Evolutionary conservation across 2,888 invertebrate species (phyloP).

Genomic region (Drosophila falleni): DNA sequence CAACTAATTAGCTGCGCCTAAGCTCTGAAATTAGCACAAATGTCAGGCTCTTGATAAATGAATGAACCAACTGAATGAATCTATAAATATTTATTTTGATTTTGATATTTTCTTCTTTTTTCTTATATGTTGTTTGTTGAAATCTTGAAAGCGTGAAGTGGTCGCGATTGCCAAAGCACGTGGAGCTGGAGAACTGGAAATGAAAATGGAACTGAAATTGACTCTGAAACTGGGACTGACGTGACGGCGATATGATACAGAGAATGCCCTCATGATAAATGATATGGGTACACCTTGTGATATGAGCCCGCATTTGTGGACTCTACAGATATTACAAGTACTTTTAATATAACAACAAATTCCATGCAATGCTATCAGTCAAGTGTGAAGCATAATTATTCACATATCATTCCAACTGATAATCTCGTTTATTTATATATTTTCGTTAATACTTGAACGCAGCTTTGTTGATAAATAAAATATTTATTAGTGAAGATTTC

Average conservation of each 20-base stretch:
- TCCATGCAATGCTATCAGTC: slow-evolving; percentile 5
- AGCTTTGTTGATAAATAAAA: slow-evolving; percentile 1
- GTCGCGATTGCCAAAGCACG: slow-evolving; percentile 44
- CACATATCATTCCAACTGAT: slow-evolving; percentile 9
- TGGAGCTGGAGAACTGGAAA: slow-evolving; percentile 24
- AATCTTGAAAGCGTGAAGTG: slow-evolving; percentile 57
- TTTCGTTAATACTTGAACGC: neutral
- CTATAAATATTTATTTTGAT: slow-evolving; percentile 58
- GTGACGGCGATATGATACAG: slow-evolving; percentile 35
- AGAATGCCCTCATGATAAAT: slow-evolving; percentile 37
- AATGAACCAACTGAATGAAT: slow-evolving; percentile 47
- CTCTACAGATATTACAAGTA: slow-evolving; percentile 14
- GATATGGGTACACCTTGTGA: slow-evolving; percentile 42
- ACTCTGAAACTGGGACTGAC: slow-evolving; percentile 14
- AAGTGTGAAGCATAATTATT: slow-evolving; percentile 17
- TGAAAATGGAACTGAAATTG: neutral
- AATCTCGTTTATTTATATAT: neutral
- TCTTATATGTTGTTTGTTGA: neutral
- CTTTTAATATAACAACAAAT: slow-evolving; percentile 20
- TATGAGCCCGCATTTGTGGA: slow-evolving; percentile 26
- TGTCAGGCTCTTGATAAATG: slow-evolving; percentile 39
- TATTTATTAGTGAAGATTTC: neutral
- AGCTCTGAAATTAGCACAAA: slow-evolving; percentile 63
- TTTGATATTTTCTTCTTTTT: slow-evolving; percentile 8
- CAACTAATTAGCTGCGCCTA: slow-evolving; percentile 21